Conservation (phyloP, 2,113 vertebrate species). For the Lasiurus cinereus region DNA sequence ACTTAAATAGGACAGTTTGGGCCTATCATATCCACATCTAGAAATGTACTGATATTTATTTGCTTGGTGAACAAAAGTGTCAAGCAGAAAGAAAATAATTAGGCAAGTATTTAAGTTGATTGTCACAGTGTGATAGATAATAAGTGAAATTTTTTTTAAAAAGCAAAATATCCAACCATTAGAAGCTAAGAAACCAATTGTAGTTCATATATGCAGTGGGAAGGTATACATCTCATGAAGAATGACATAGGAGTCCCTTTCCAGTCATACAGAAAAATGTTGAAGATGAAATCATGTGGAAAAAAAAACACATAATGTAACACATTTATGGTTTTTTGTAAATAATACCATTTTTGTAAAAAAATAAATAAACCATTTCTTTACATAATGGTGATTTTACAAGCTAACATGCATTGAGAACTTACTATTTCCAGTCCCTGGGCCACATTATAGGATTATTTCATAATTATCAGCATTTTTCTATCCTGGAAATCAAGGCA, state of each 20-base stretch:
- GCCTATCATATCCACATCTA: background rate
- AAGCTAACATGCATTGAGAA: background rate
- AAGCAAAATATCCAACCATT: background rate
- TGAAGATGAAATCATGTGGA: constrained; percentile 20
- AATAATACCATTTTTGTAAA: background rate
- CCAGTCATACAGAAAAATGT: background rate
- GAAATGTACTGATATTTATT: background rate
- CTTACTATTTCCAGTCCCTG: background rate
- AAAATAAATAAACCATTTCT: background rate
- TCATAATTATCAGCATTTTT: background rate
- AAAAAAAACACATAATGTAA: background rate
- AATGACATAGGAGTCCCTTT: background rate
- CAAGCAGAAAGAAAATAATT: constrained; percentile 24
- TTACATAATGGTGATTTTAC: background rate
- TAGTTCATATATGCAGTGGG: background rate
- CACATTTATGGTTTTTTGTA: background rate
- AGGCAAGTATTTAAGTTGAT: background rate
- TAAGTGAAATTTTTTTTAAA: background rate
- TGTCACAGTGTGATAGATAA: background rate
- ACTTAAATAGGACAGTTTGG: background rate
- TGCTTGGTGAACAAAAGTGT: background rate
- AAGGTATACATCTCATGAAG: background rate
- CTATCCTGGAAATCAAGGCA: background rate
- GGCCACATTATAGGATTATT: background rate
- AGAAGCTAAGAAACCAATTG: background rate